Base-by-base conservation (phyloP, 2,888 invertebrate genomes). In the Stegophylla sp. region DNA sequence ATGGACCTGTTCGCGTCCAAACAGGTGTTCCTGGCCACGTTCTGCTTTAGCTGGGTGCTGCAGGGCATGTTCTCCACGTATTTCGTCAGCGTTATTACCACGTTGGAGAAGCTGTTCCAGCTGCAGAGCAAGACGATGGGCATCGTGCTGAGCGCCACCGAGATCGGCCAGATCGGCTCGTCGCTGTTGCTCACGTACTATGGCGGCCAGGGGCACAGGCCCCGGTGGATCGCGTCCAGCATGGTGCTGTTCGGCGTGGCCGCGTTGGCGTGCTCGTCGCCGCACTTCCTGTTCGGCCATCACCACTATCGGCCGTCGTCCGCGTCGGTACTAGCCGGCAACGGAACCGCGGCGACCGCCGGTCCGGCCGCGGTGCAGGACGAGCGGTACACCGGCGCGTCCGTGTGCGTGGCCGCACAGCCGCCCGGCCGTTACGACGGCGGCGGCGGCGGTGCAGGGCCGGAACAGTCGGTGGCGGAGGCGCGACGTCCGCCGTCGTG, bases 1-100 rank as follows among this genome's bases (percentile, higher is more conserved):
- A 88, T 92, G 82, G 92, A 94, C 84, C 89, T 89, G 93, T 92
- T 95, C 85, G 94, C 95, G 82, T 94, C 94, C 82, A 95, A 95
- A 84, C 92, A 95, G 86, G 91, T 93, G 83, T 96, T 96, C 88
- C 91, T 96, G 88, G 91, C 93, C 85, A 93, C 94, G 71, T 96
- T 96, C 87, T 91, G 94, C 85, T 90, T 94, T 85, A 94, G 94
- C 75, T 95, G 94, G 92, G 93, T 95, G 85, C 87, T 88, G 12
- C 88, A 88, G 87, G 96, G 96, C 83, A 96, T 96, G 94, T 96
- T 94, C 87, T 94, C 94, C 87, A 96, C 96, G 61, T 96, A 96
- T 87, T 95, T 96, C 87, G 96, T 96, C 82, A 94, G 94, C 86
- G 94, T 95, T 84, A 94, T 96, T 85, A 96, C 96, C 82, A 96